These are phyloP conservation scores for Papilio machaon DNA, from an alignment of 1,140 invertebrate species.

Conservation along the genomic window DNA sequence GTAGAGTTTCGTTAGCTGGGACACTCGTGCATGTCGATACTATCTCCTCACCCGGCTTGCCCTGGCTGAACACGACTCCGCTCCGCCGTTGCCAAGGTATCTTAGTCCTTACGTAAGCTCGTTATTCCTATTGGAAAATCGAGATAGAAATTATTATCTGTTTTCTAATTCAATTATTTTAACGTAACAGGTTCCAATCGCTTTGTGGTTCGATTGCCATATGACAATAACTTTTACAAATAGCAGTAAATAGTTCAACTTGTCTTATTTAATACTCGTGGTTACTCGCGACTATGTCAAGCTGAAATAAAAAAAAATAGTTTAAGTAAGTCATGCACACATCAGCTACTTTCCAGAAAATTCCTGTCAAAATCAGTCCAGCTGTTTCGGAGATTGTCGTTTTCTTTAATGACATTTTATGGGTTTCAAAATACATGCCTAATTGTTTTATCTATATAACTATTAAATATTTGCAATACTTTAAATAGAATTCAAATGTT, in stretches of 20 bases:
- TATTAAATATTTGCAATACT: neutral
- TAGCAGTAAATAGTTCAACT: neutral
- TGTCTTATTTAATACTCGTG: neutral
- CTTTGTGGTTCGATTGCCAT: neutral
- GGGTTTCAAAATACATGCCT: neutral
- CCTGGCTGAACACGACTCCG: conserved; percentile 65
- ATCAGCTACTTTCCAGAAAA: too few species aligned
- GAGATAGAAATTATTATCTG: conserved; percentile 7
- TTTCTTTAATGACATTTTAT: too few species aligned
- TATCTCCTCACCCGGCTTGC: conserved; percentile 71
- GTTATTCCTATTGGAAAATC: conserved; percentile 13
- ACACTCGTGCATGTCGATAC: conserved; percentile 62
- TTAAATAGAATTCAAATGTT: neutral
- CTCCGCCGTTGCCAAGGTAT: neutral
- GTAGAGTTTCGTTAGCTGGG: conserved; percentile 46
- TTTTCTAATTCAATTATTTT: conserved; percentile 29
- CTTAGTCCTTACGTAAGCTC: conserved; percentile 24
- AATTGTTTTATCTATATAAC: neutral
- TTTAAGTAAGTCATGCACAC: too few species aligned
- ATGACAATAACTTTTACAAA: neutral
- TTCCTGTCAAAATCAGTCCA: too few species aligned
- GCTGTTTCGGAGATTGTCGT: too few species aligned
- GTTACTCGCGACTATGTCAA: too few species aligned
- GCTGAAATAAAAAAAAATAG: too few species aligned
- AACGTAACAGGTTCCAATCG: neutral